Percentiles rank a stretch among this genome's conserved stretches.
Conservation (phyloP, 2,113 vertebrate species). For the Tachuris rubrigastra region DNA sequence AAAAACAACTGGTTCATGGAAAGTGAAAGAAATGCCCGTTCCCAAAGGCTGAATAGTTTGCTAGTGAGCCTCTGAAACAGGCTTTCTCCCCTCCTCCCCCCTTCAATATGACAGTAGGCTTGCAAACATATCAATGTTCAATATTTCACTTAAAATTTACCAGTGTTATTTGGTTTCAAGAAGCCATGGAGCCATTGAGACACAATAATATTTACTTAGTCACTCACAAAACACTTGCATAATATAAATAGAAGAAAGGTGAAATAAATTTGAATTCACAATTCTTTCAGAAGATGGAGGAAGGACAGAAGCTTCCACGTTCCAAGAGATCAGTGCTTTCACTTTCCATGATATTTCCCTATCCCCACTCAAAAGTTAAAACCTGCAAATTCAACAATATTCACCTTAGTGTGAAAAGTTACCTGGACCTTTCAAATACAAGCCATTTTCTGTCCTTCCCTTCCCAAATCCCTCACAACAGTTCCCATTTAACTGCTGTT, state of each 20-base stretch:
- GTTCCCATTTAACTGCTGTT: not conserved
- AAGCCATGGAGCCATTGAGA: constrained; percentile 33
- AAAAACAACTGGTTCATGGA: constrained; percentile 32
- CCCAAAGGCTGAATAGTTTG: not conserved
- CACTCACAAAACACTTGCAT: not conserved
- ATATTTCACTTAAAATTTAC: constrained; percentile 23
- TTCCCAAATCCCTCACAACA: not conserved
- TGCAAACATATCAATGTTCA: not conserved
- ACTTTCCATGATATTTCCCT: constrained; percentile 42
- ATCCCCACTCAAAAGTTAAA: not conserved
- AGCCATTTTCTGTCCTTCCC: not conserved
- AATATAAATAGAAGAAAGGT: not conserved
- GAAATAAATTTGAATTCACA: not conserved
- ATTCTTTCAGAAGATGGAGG: not conserved
- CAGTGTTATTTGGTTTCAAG: not conserved
- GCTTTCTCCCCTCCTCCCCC: not conserved
- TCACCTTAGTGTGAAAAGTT: not conserved
- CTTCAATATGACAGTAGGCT: not conserved
- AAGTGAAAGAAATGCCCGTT: constrained; percentile 56
- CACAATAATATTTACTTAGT: constrained; percentile 47
- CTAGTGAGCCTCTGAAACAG: constrained; percentile 3
- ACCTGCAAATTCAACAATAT: not conserved
- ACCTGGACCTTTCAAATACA: not conserved
- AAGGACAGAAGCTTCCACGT: not conserved
- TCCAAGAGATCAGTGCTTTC: constrained; percentile 10